Percentiles rank a stretch among this genome's conserved stretches.
Conservation (phyloP, 2,888 invertebrate species). For the Stictocephala bisonia region DNA sequence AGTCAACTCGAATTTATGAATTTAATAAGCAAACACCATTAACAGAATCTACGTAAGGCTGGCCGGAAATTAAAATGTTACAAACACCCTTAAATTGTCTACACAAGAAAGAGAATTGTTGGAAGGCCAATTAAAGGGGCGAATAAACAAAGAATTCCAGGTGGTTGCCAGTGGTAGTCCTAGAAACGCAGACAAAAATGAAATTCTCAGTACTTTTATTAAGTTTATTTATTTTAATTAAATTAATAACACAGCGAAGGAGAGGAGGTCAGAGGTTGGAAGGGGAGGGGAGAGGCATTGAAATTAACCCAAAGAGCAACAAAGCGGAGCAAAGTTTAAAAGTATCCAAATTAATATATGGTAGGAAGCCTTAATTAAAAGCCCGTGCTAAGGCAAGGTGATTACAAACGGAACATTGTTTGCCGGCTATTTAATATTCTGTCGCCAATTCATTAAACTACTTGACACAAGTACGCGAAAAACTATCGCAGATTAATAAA, state of each 20-base stretch:
- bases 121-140: background rate
- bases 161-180: background rate
- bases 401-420: slow-evolving; percentile 10
- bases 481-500: background rate
- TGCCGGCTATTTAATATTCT: slow-evolving; percentile 34
- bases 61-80: slow-evolving; percentile 29
- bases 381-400: background rate
- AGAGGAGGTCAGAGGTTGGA: background rate
- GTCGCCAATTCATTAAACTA: slow-evolving; percentile 23
- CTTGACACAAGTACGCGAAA: background rate
- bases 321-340: slow-evolving; percentile 37
- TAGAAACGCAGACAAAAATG: slow-evolving; percentile 9
- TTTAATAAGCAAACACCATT: background rate
- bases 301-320: slow-evolving; percentile 35
- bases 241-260: slow-evolving; percentile 24
- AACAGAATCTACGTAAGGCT: no score
- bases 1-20: no score
- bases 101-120: background rate
- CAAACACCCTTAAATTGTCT: slow-evolving; percentile 13
- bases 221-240: slow-evolving; percentile 40
- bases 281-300: slow-evolving; percentile 10
- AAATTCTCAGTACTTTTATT: slow-evolving; percentile 31
- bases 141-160: slow-evolving; percentile 22
- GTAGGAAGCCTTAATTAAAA: slow-evolving; percentile 30
- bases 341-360: slow-evolving; percentile 40